A percentile compares a stretch with the other conserved stretches of the same genome.
phyloP scores from a whole-genome alignment of 2,797 vertebrate species.

The Lacerta bilineata region DNA sequence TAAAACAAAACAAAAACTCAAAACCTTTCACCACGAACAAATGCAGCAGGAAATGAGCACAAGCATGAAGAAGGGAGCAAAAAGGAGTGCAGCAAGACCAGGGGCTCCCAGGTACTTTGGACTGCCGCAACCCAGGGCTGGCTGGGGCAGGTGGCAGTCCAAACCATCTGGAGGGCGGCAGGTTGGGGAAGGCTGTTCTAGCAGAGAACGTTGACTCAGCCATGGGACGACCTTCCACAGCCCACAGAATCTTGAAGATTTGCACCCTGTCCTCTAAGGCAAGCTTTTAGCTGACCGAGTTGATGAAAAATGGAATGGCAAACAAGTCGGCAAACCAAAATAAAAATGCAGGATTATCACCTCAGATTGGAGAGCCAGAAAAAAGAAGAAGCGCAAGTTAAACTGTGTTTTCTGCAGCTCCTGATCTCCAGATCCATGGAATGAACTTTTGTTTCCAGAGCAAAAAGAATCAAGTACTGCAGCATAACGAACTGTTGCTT shows the following conservation, averaged over 20 bases:
- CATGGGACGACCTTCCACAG: neutral
- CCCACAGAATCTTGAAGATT: neutral
- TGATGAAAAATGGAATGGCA: neutral
- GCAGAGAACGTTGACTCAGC: neutral
- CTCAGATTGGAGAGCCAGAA: neutral
- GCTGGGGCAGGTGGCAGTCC: neutral
- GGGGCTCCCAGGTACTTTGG: too few species aligned
- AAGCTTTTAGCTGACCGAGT: neutral
- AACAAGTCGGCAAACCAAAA: neutral
- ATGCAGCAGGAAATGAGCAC: constrained; percentile 68
- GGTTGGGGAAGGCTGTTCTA: constrained; percentile 6
- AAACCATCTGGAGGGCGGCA: neutral
- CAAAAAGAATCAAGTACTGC: too few species aligned
- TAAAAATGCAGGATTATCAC: neutral
- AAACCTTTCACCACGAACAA: constrained; percentile 68
- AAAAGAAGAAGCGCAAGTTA: neutral
- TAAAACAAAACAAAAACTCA: constrained; percentile 14
- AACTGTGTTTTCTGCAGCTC: neutral
- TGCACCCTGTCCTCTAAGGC: neutral
- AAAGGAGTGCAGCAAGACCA: constrained; percentile 17
- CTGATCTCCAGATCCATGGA: neutral
- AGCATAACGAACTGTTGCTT: neutral
- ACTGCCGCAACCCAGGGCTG: too few species aligned
- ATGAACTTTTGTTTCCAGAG: neutral
- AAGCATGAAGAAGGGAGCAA: constrained; percentile 61